These are phyloP conservation scores for Ailurus styani DNA, from an alignment of 2,113 vertebrate species.

Conservation along the genomic window DNA sequence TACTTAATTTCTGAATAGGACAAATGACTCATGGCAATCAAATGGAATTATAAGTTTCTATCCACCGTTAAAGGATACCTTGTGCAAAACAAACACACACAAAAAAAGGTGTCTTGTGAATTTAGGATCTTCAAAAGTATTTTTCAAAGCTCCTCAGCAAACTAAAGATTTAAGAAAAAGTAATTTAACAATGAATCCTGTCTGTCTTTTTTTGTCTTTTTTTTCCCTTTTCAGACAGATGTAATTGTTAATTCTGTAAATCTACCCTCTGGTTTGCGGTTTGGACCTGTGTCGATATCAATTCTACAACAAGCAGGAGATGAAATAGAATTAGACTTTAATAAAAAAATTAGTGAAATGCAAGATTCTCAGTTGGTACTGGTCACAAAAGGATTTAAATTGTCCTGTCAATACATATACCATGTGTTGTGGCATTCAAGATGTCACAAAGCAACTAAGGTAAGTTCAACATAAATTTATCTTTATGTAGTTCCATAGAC, in stretches of 20 bases:
- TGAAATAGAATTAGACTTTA: constrained; percentile 67
- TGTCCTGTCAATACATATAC: constrained; percentile 73
- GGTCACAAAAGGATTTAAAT: constrained; percentile 48
- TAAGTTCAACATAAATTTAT: constrained; percentile 42
- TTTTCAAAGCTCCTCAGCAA: constrained; percentile 5
- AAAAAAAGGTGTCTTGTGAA: not conserved
- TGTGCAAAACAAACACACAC: not conserved
- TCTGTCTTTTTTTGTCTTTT: not conserved
- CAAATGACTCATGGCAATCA: not conserved
- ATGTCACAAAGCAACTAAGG: rapidly evolving
- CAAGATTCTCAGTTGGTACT: rapidly evolving
- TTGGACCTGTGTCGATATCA: not conserved
- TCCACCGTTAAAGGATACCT: not conserved
- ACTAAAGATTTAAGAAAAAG: constrained; percentile 12
- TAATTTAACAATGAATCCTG: not conserved
- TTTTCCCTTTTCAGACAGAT: constrained; percentile 80
- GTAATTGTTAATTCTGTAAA: constrained; percentile 83
- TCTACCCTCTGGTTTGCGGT: rapidly evolving
- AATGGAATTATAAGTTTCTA: not conserved
- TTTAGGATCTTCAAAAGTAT: not conserved
- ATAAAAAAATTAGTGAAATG: rapidly evolving
- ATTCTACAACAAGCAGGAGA: constrained; percentile 76
- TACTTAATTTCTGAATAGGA: not conserved
- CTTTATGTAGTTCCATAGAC: not conserved
- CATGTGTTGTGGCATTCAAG: constrained; percentile 60